Evolutionary conservation across 2,888 invertebrate species (phyloP).

Genomic region (Lobophora halterata): DNA sequence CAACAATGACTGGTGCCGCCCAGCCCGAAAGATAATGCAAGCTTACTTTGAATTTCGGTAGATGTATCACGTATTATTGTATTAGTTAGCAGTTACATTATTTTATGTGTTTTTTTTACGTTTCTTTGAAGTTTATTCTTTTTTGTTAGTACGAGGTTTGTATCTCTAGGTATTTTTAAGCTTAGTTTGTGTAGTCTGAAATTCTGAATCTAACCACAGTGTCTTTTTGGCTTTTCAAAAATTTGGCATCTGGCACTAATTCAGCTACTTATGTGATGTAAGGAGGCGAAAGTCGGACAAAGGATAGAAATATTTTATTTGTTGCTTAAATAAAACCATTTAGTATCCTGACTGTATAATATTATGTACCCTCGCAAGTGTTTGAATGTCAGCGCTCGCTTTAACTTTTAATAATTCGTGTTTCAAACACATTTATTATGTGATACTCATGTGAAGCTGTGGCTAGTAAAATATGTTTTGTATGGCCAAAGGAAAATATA

Average conservation of each 20-base stretch:
- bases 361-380: constrained; percentile 39
- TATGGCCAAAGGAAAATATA: constrained; percentile 74
- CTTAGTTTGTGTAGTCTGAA: constrained; percentile 45
- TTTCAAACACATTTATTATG: constrained; percentile 52
- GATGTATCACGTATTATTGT: constrained; percentile 16
- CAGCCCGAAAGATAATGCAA: no score
- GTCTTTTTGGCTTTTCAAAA: constrained; percentile 67
- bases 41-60: no score
- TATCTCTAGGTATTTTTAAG: constrained; percentile 44
- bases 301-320: constrained; percentile 60
- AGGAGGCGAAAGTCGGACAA: constrained; percentile 41
- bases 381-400: constrained; percentile 62
- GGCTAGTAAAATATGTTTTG: constrained; percentile 41
- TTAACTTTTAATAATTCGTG: constrained; percentile 41
- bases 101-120: constrained; percentile 15
- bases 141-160: constrained; percentile 37
- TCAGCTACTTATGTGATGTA: constrained; percentile 40
- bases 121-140: constrained; percentile 29
- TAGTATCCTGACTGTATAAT: constrained; percentile 42
- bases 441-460: constrained; percentile 48
- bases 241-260: constrained; percentile 54
- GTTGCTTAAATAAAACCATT: constrained; percentile 61
- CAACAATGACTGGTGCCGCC: no score
- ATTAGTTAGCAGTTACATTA: constrained; percentile 9
- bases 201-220: constrained; percentile 55